Conservation (phyloP, 2,113 vertebrate genomes). For the Macroglossus sobrinus region DNA sequence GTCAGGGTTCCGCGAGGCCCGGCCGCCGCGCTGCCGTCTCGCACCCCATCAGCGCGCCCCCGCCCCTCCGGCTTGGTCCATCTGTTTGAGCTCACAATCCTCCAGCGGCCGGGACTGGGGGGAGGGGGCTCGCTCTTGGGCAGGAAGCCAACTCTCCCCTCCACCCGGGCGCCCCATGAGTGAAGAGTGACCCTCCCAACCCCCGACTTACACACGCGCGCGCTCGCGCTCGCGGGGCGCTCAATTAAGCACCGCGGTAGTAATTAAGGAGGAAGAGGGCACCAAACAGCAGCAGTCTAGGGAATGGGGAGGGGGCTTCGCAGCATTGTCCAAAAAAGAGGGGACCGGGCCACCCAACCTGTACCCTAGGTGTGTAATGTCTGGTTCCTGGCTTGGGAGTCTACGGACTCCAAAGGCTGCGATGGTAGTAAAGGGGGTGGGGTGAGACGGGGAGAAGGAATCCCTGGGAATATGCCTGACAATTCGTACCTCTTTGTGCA, state of each 20-base stretch:
- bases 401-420: background rate
- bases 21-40: constrained; percentile 65
- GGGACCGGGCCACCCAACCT: background rate
- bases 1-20: constrained; percentile 76
- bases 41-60: constrained; percentile 76
- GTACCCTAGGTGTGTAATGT: background rate
- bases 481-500: constrained; percentile 41
- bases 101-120: constrained; percentile 74
- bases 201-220: background rate
- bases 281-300: background rate
- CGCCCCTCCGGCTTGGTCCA: constrained; percentile 90
- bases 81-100: constrained; percentile 92
- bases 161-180: constrained; percentile 47
- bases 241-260: constrained; percentile 67
- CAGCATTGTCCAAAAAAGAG: background rate
- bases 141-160: constrained; percentile 60
- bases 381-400: background rate
- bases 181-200: constrained; percentile 3
- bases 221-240: background rate
- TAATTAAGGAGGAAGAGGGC: constrained; percentile 56
- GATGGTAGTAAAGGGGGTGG: background rate
- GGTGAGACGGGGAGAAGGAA: background rate
- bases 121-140: constrained; percentile 62
- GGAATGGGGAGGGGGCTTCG: background rate
- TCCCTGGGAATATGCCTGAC: constrained; percentile 35